Evolutionary conservation across 2,113 vertebrate genomes (phyloP).

Genomic region (Pseudonaja textilis): DNA sequence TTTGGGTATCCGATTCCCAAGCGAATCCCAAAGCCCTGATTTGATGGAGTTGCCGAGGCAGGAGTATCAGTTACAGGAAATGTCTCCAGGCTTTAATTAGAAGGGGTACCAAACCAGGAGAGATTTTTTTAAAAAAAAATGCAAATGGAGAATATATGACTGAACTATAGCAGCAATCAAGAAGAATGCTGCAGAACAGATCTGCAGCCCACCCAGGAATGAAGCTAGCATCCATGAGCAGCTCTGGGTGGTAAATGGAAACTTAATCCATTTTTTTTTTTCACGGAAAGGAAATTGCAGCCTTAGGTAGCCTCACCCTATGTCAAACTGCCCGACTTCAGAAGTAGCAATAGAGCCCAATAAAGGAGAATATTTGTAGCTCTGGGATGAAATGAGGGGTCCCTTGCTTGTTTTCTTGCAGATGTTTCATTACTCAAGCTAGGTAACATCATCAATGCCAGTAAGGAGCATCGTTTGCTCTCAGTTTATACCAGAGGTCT

Average conservation of each 20-base stretch:
- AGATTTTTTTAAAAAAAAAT: neutral
- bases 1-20: neutral
- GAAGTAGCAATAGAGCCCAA: conserved; percentile 84
- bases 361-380: neutral
- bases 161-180: neutral
- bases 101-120: neutral
- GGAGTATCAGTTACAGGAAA: neutral
- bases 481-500: neutral
- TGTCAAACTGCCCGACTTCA: conserved; percentile 86
- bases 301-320: conserved; percentile 75
- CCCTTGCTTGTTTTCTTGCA: too few relatives aligned
- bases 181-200: neutral
- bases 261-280: neutral
- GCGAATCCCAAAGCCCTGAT: neutral
- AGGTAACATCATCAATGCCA: neutral
- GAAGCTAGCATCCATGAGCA: neutral
- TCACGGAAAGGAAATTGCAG: conserved; percentile 56
- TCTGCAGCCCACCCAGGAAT: neutral
- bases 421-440: too few relatives aligned
- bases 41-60: neutral
- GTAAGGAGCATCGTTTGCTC: neutral
- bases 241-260: neutral
- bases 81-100: neutral
- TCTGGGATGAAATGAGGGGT: neutral
- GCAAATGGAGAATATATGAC: neutral